These are phyloP conservation scores for Perognathus longimembris DNA, from an alignment of 2,113 vertebrate species.

Conservation along the genomic window DNA sequence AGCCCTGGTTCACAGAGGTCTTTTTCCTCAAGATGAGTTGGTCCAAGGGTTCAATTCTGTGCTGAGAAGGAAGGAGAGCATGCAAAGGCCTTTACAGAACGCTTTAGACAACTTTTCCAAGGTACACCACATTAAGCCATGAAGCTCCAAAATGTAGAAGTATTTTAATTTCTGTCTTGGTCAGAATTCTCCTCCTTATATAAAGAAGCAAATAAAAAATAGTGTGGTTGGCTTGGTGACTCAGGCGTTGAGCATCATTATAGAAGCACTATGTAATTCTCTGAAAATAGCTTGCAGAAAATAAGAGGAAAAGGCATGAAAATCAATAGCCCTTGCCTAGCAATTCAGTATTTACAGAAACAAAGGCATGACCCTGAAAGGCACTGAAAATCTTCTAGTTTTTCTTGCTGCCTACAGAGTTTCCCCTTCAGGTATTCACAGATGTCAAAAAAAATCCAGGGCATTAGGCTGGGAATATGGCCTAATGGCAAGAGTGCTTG, in stretches of 20 bases:
- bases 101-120: neutral
- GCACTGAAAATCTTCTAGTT: neutral
- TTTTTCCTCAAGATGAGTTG: neutral
- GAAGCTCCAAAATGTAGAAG: neutral
- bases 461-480: no score
- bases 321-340: conserved; percentile 5
- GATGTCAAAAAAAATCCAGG: neutral
- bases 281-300: conserved; percentile 39
- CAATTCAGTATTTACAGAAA: conserved; percentile 13
- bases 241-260: neutral
- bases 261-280: conserved; percentile 24
- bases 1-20: neutral
- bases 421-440: neutral
- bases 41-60: neutral
- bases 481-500: no score
- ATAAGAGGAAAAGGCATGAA: neutral
- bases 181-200: conserved; percentile 1
- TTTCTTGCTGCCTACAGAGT: neutral
- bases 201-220: neutral
- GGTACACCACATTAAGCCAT: neutral
- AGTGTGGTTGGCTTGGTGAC: neutral
- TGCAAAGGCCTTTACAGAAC: neutral
- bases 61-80: neutral
- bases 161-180: neutral
- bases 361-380: neutral